These are phyloP conservation scores for Corythaixoides concolor DNA, from an alignment of 2,113 vertebrate genomes.

Conservation along the genomic window DNA sequence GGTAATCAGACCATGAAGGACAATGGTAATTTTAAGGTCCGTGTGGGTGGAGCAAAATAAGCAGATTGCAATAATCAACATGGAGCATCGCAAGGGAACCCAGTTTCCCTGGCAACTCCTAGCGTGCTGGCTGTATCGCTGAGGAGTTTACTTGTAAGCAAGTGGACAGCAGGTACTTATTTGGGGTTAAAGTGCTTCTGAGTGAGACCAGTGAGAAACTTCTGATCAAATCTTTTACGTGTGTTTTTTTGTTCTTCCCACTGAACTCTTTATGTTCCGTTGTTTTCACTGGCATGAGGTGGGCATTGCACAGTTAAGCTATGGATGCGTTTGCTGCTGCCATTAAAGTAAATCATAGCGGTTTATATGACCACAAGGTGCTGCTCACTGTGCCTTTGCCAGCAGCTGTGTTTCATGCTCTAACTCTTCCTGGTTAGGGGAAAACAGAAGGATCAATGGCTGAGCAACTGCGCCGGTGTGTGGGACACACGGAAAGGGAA, in stretches of 20 bases:
- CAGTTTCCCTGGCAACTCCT: background rate
- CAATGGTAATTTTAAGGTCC: background rate
- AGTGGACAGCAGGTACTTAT: background rate
- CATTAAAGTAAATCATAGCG: background rate
- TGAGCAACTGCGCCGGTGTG: accelerated
- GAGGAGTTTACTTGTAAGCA: background rate
- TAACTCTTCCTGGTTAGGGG: background rate
- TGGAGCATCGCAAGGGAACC: background rate
- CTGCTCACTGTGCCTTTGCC: background rate
- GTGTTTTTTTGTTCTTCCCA: background rate
- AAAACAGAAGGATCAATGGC: accelerated
- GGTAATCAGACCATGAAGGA: background rate
- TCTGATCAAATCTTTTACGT: accelerated
- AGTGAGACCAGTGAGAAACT: background rate
- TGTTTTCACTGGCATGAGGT: background rate
- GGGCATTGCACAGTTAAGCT: background rate
- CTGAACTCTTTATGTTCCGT: too few species aligned
- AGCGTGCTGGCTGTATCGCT: background rate
- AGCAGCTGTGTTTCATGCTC: background rate
- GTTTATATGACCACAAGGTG: background rate
- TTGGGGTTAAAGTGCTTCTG: background rate
- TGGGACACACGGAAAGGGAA: accelerated
- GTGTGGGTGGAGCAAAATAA: background rate
- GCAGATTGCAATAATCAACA: background rate
- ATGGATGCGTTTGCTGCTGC: accelerated